Evolutionary conservation across 2,888 invertebrate species (phyloP).

Genomic region (Limnephilus marmoratus): DNA sequence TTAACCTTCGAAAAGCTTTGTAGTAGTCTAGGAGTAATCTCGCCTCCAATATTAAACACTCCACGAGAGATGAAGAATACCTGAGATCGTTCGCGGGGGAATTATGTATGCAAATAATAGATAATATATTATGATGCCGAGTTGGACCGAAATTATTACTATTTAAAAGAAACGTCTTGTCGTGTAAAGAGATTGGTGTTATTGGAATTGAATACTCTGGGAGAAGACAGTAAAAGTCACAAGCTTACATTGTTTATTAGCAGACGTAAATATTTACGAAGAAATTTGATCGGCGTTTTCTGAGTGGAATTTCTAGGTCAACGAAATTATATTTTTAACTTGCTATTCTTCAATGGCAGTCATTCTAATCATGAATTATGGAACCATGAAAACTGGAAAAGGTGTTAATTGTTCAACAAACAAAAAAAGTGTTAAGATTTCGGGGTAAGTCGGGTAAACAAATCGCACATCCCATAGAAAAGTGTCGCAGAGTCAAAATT

Average conservation of each 20-base stretch:
- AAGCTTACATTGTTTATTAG: not conserved
- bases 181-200: not conserved
- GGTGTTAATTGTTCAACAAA: too few species aligned
- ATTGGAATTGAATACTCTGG: not conserved
- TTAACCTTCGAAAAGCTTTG: slow-evolving; percentile 32
- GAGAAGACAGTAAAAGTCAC: not conserved
- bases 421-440: not conserved
- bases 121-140: not conserved
- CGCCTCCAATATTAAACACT: not conserved
- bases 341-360: too few species aligned
- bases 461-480: too few species aligned
- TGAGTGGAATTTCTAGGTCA: too few species aligned
- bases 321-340: too few species aligned
- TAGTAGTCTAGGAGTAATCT: slow-evolving; percentile 4
- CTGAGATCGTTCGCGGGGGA: not conserved
- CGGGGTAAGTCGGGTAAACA: not conserved
- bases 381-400: not conserved
- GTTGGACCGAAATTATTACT: not conserved
- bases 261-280: too few species aligned
- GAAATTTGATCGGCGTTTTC: too few species aligned
- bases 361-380: not conserved
- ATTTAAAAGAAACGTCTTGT: not conserved
- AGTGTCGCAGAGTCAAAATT: too few species aligned
- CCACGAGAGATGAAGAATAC: not conserved
- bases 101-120: not conserved